Evolutionary conservation across 2,113 vertebrate species (phyloP).

Genomic region (Podilymbus podiceps): DNA sequence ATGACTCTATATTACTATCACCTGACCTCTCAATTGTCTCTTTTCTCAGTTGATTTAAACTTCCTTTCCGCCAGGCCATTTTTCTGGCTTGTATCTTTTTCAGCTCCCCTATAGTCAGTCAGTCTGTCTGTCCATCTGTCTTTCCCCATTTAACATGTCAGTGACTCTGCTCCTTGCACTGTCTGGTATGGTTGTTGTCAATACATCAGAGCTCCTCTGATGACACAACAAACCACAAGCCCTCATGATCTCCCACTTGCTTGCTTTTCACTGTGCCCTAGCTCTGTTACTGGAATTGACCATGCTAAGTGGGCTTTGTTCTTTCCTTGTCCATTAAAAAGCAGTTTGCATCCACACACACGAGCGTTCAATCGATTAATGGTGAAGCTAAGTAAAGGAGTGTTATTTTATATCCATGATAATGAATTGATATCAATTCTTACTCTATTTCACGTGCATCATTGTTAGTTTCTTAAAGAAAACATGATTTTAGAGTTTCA

Average conservation of each 20-base stretch:
- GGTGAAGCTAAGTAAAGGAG: background rate
- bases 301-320: background rate
- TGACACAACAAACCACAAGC: background rate
- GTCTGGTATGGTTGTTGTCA: background rate
- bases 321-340: background rate
- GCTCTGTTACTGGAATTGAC: background rate
- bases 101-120: background rate
- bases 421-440: background rate
- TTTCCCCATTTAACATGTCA: background rate
- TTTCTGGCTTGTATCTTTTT: background rate
- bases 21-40: background rate
- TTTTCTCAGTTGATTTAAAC: background rate
- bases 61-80: background rate
- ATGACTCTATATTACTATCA: background rate
- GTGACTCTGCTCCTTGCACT: background rate
- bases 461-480: background rate
- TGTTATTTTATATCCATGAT: background rate
- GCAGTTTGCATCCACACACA: background rate
- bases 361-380: background rate
- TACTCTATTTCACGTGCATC: background rate
- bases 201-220: background rate
- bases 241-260: background rate
- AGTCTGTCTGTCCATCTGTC: background rate
- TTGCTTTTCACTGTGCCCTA: background rate
- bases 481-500: background rate